Conservation (phyloP, 1,140 invertebrate genomes). For the Monomorium pharaonis region DNA sequence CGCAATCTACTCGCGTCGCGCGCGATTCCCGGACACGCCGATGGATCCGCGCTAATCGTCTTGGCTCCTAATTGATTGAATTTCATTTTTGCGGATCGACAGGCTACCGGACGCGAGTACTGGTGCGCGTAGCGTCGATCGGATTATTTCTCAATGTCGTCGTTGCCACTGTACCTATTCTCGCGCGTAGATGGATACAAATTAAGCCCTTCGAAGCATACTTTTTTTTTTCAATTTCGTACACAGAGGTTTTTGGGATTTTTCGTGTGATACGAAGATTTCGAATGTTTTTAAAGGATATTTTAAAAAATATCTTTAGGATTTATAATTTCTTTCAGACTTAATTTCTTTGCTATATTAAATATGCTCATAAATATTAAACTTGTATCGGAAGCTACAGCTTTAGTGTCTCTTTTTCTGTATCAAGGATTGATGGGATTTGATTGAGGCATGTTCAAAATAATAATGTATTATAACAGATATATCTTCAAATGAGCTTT, state of each 20-base stretch:
- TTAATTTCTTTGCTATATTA: too few relatives aligned
- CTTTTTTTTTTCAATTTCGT: too few relatives aligned
- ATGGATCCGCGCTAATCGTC: slow-evolving; percentile 12
- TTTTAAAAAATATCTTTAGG: too few relatives aligned
- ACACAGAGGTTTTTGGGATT: too few relatives aligned
- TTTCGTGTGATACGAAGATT: too few relatives aligned
- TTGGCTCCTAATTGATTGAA: slow-evolving; percentile 49
- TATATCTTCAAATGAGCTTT: background rate
- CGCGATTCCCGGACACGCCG: background rate
- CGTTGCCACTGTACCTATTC: slow-evolving; percentile 24
- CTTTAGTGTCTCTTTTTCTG: too few relatives aligned
- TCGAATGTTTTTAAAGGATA: too few relatives aligned
- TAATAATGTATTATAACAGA: background rate
- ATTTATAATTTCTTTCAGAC: too few relatives aligned
- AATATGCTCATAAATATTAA: too few relatives aligned
- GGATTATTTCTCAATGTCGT: slow-evolving; percentile 31
- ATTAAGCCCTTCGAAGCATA: too few relatives aligned
- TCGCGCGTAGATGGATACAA: slow-evolving; percentile 51
- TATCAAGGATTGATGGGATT: background rate
- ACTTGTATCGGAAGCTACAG: too few relatives aligned
- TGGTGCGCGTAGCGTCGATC: background rate
- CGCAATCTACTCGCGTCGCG: background rate
- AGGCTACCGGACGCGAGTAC: background rate
- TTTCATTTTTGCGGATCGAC: slow-evolving; percentile 45
- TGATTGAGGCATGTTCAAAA: background rate